Evolutionary conservation across 2,888 invertebrate genomes (phyloP).

Genomic region (Parnassius orleans): DNA sequence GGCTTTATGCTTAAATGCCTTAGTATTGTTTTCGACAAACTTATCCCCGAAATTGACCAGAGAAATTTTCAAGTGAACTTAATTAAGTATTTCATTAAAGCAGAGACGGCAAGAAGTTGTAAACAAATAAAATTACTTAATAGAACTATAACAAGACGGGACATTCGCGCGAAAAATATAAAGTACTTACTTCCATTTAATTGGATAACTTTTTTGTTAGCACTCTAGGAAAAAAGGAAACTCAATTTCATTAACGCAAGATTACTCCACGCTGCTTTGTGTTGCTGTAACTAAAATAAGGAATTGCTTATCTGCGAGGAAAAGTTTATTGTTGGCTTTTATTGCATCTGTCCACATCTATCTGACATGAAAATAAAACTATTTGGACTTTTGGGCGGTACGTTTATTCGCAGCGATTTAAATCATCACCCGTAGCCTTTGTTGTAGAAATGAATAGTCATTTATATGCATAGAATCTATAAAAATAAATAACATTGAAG

Average conservation of each 20-base stretch:
- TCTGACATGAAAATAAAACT: slow-evolving; percentile 3
- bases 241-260: slow-evolving; percentile 24
- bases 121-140: slow-evolving; percentile 6
- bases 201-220: slow-evolving; percentile 22
- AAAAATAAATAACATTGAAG: no score
- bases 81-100: slow-evolving; percentile 1
- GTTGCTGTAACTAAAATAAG: slow-evolving; percentile 17
- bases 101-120: not conserved
- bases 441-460: no score
- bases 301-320: slow-evolving; percentile 3
- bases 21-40: no score
- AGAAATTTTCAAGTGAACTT: not conserved
- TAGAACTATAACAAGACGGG: slow-evolving; percentile 11
- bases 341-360: slow-evolving; percentile 12
- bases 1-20: no score
- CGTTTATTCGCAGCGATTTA: no score
- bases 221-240: slow-evolving; percentile 13
- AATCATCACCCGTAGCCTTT: no score
- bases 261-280: slow-evolving; percentile 19
- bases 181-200: slow-evolving; percentile 13
- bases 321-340: slow-evolving; percentile 10
- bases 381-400: not conserved
- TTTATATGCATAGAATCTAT: no score
- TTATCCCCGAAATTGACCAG: no score
- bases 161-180: slow-evolving; percentile 6